Conservation (phyloP, 53 echinoderm and acorn worm species). For the Mesocentrotus franciscanus region DNA sequence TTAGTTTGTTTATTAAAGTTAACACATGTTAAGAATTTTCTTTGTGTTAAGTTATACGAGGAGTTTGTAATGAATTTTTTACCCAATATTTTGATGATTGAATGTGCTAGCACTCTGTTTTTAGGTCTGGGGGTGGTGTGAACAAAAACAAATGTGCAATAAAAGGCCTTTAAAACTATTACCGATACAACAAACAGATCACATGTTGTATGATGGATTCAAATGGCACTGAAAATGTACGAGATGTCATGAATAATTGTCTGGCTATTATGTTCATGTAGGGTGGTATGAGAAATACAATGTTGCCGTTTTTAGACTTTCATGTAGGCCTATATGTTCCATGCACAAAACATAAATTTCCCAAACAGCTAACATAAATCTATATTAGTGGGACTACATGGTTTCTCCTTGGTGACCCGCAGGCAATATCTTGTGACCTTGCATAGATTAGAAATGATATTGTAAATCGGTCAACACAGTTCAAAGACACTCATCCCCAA, state of each 20-base stretch:
- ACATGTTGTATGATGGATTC: too few species aligned
- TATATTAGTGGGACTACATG: background rate
- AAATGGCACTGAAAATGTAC: too few species aligned
- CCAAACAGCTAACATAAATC: background rate
- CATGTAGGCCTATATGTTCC: too few species aligned
- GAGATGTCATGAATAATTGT: too few species aligned
- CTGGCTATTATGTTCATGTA: too few species aligned
- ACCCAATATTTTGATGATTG: background rate
- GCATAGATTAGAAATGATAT: background rate
- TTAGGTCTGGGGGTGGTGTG: background rate
- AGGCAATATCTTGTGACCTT: background rate
- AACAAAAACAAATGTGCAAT: too few species aligned
- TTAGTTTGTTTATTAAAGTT: background rate
- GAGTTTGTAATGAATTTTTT: background rate
- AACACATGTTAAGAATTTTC: background rate
- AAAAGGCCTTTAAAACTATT: too few species aligned
- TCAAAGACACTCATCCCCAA: slow-evolving; percentile 16
- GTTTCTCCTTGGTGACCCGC: background rate
- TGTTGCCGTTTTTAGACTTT: too few species aligned
- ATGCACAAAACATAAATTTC: background rate
- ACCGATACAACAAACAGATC: too few species aligned
- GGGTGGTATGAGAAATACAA: too few species aligned
- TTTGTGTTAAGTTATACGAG: background rate
- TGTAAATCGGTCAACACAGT: slow-evolving; percentile 49
- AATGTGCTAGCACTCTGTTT: background rate